Evolutionary conservation across 1,140 invertebrate genomes (phyloP).

Genomic region (Chlorops oryzae): DNA sequence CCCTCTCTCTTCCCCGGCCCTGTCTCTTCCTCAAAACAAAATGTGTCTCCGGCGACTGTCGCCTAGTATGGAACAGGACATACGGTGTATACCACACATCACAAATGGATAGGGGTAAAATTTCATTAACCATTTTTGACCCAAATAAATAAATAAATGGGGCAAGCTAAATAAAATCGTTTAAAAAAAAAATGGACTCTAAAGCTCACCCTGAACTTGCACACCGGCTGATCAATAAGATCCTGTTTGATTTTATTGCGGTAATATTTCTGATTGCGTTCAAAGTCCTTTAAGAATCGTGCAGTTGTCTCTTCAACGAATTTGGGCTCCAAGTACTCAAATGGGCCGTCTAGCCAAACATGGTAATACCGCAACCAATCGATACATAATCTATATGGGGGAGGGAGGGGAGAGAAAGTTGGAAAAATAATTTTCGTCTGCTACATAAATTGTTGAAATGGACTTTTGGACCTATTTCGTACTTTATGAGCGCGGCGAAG

Average conservation of each 20-base stretch:
- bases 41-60: no score
- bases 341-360: slow-evolving; percentile 84
- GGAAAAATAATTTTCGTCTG: background rate
- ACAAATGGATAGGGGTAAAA: no score
- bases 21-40: no score
- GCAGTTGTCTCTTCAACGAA: slow-evolving; percentile 67
- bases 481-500: slow-evolving; percentile 61
- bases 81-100: no score
- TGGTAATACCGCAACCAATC: slow-evolving; percentile 76
- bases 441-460: background rate
- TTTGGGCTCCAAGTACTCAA: slow-evolving; percentile 70
- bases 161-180: no score
- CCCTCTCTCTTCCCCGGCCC: no score
- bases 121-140: no score
- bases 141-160: no score
- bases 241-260: slow-evolving; percentile 72
- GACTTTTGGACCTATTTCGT: no score
- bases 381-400: slow-evolving; percentile 49
- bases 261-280: slow-evolving; percentile 74
- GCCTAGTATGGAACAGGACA: no score
- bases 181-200: no score
- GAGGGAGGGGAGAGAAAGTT: background rate
- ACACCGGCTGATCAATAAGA: slow-evolving; percentile 58
- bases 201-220: slow-evolving; percentile 55
- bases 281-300: slow-evolving; percentile 67